A percentile compares a stretch with the other conserved stretches of the same genome.
Conservation (phyloP, 2,113 vertebrate genomes). For the Cephalopholis sonnerati region DNA sequence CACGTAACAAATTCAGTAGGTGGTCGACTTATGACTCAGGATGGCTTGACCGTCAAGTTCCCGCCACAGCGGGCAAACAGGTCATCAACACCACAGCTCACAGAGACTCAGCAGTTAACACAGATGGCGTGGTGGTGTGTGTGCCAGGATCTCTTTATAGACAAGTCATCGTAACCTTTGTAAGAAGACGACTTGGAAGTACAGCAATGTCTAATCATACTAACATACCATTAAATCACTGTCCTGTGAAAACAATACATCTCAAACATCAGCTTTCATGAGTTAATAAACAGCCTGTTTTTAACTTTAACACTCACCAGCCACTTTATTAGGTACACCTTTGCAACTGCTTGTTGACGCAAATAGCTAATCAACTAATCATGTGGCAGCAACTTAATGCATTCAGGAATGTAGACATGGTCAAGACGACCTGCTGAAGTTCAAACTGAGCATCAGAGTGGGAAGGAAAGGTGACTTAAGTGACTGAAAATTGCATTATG, state of each 20-base stretch:
- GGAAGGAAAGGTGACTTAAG: no score
- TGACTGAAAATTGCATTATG: no score
- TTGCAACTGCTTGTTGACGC: no score
- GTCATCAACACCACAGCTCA: slow-evolving; percentile 11
- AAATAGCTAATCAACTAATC: no score
- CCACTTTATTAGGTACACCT: no score
- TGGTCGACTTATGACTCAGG: slow-evolving; percentile 12
- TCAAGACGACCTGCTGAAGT: no score
- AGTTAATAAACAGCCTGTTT: neutral
- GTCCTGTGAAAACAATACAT: neutral
- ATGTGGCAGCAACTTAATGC: no score
- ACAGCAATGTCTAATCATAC: neutral
- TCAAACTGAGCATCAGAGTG: no score
- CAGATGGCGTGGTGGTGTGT: neutral
- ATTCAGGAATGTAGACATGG: no score
- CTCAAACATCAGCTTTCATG: neutral
- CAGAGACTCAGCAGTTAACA: slow-evolving; percentile 1
- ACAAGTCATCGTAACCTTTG: neutral
- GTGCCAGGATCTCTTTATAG: slow-evolving; percentile 16
- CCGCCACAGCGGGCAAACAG: slow-evolving; percentile 27
- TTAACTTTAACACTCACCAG: neutral
- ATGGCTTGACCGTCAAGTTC: neutral
- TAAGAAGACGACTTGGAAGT: neutral
- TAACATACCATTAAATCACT: no score
- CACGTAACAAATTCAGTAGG: neutral